Percentiles rank a stretch among this genome's conserved stretches.
Conservation (phyloP, 2,888 invertebrate genomes). For the Himalopsyche anomala region DNA sequence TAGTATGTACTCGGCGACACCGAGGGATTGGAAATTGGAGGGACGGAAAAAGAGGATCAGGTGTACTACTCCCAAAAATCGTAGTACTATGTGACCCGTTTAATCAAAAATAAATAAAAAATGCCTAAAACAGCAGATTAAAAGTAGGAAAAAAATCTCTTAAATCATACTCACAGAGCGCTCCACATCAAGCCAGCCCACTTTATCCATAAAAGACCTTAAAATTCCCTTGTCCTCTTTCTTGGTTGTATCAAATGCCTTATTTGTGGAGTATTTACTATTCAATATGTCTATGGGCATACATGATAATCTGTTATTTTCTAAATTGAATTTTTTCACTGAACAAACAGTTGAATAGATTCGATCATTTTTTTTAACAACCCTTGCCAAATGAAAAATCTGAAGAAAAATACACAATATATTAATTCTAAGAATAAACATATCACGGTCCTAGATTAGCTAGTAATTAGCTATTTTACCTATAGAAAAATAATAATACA, state of each 20-base stretch:
- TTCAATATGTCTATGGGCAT: neutral
- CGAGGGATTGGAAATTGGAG: too few species aligned
- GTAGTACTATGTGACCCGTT: too few species aligned
- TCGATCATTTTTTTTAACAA: neutral
- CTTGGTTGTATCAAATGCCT: neutral
- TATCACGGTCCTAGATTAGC: too few species aligned
- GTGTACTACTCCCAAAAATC: too few species aligned
- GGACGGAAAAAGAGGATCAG: too few species aligned
- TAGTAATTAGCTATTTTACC: too few species aligned
- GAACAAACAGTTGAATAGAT: conserved; percentile 47
- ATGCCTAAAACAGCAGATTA: too few species aligned
- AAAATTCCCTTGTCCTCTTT: conserved; percentile 70
- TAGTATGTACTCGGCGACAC: too few species aligned
- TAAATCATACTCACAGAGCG: neutral
- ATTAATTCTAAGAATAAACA: too few species aligned
- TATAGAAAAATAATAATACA: too few species aligned
- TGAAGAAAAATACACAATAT: conserved; percentile 41
- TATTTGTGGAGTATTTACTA: conserved; percentile 15
- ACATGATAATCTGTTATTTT: neutral
- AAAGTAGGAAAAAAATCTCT: neutral
- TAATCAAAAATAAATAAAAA: neutral
- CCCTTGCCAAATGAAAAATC: conserved; percentile 24
- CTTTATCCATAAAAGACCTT: conserved; percentile 78
- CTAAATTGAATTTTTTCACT: neutral
- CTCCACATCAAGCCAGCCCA: conserved; percentile 77